Evolutionary conservation across 2,113 vertebrate species (phyloP).

Genomic region (Oncorhynchus gorbuscha): DNA sequence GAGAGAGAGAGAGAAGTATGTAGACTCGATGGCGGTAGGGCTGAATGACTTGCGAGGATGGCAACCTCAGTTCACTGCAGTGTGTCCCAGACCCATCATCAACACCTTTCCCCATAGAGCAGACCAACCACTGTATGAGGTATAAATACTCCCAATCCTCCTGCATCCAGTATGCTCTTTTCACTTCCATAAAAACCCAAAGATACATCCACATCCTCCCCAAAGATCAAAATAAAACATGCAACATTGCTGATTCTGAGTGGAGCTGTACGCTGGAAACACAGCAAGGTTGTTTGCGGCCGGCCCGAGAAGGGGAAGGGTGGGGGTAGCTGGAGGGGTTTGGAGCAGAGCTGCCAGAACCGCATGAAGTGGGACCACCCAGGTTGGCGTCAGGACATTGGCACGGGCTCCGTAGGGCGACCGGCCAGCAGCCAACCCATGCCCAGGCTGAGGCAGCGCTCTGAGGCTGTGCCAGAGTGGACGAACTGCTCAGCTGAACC

Average conservation of each 20-base stretch:
- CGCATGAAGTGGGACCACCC: constrained; percentile 77
- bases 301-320: constrained; percentile 36
- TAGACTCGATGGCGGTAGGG: background rate
- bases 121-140: constrained; percentile 46
- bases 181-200: constrained; percentile 34
- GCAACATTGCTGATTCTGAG: constrained; percentile 59
- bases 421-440: constrained; percentile 58
- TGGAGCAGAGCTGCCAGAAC: constrained; percentile 62
- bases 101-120: background rate
- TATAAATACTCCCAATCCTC: constrained; percentile 38
- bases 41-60: constrained; percentile 14
- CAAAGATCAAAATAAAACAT: constrained; percentile 63
- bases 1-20: background rate
- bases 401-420: constrained; percentile 65
- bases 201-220: constrained; percentile 64
- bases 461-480: constrained; percentile 69
- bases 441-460: constrained; percentile 62
- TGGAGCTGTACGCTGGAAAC: constrained; percentile 54
- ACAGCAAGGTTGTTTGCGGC: constrained; percentile 68
- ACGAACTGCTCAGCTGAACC: constrained; percentile 60
- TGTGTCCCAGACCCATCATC: background rate
- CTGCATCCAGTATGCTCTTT: constrained; percentile 46
- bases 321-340: constrained; percentile 3
- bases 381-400: constrained; percentile 74
- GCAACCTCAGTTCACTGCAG: constrained; percentile 23